phyloP scores from a whole-genome alignment of 2,113 vertebrate species.

The Pseudorhombus dupliciocellatus region DNA sequence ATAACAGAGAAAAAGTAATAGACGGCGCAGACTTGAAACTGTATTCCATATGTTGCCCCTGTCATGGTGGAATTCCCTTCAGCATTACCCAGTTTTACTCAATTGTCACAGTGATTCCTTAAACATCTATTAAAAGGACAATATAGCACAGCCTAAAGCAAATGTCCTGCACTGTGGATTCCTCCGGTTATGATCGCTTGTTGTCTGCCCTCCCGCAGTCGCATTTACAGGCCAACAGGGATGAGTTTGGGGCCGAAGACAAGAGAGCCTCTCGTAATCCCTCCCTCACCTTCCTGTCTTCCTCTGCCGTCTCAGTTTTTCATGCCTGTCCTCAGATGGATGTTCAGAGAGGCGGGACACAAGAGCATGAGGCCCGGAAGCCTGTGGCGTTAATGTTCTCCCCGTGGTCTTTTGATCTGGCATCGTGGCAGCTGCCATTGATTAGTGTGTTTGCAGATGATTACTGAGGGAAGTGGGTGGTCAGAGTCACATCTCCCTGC shows the following conservation, averaged over 20 bases:
- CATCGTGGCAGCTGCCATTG: constrained; percentile 76
- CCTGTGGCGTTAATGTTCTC: constrained; percentile 73
- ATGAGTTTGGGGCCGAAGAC: constrained; percentile 9
- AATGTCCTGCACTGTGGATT: constrained; percentile 9
- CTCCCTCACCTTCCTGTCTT: constrained; percentile 31
- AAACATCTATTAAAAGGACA: constrained; percentile 18
- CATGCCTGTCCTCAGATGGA: constrained; percentile 53
- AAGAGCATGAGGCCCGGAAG: constrained; percentile 65
- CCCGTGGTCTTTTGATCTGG: constrained; percentile 69
- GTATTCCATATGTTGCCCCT: constrained; percentile 29
- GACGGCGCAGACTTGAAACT: constrained; percentile 4
- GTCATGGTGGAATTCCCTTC: constrained; percentile 26
- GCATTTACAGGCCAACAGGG: background rate
- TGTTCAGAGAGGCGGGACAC: constrained; percentile 54
- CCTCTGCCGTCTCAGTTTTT: constrained; percentile 26
- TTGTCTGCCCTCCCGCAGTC: background rate
- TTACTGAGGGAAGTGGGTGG: constrained; percentile 72
- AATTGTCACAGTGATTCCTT: constrained; percentile 29
- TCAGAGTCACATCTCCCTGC: constrained; percentile 67
- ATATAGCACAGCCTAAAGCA: constrained; percentile 8
- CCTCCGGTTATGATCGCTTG: background rate
- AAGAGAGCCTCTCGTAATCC: background rate
- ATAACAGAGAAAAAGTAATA: background rate
- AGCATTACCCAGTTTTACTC: constrained; percentile 36
- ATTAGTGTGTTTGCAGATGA: constrained; percentile 73